Evolutionary conservation across 2,888 invertebrate species (phyloP).

Genomic region (Thalpophila matura): DNA sequence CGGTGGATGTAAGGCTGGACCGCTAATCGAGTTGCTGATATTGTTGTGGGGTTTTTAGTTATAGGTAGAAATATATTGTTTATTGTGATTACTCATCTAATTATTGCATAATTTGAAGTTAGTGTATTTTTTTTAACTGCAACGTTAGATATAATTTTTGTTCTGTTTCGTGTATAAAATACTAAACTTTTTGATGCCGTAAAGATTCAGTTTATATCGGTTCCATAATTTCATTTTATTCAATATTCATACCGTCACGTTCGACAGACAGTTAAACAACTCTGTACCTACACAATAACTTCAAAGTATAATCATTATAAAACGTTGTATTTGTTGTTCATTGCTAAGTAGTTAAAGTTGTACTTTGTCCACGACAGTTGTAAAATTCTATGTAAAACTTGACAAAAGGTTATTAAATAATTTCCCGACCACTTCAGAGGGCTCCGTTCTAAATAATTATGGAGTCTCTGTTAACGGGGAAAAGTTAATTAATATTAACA

Average conservation of each 20-base stretch:
- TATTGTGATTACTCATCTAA: too few species aligned
- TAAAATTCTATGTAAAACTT: slow-evolving; percentile 44
- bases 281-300: slow-evolving; percentile 24
- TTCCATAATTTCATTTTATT: slow-evolving; percentile 1
- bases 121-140: too few species aligned
- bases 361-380: slow-evolving; percentile 42
- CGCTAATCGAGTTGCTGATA: slow-evolving; percentile 17
- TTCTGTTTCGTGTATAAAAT: too few species aligned
- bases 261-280: slow-evolving; percentile 12
- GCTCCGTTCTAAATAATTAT: slow-evolving; percentile 35
- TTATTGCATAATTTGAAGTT: neutral
- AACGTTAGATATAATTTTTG: too few species aligned
- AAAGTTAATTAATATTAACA: slow-evolving; percentile 47
- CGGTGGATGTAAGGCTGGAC: slow-evolving; percentile 5
- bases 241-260: slow-evolving; percentile 12
- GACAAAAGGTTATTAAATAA: slow-evolving; percentile 55
- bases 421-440: slow-evolving; percentile 47
- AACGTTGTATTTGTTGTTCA: slow-evolving; percentile 41
- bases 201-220: neutral
- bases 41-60: neutral
- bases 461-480: slow-evolving; percentile 31
- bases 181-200: neutral
- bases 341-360: slow-evolving; percentile 53
- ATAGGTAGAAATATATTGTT: neutral
- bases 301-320: slow-evolving; percentile 44